Evolutionary conservation across 2,888 invertebrate genomes (phyloP), one percentile per base, ranked within the genome.

Genomic region (Diarsia mendica): DNA sequence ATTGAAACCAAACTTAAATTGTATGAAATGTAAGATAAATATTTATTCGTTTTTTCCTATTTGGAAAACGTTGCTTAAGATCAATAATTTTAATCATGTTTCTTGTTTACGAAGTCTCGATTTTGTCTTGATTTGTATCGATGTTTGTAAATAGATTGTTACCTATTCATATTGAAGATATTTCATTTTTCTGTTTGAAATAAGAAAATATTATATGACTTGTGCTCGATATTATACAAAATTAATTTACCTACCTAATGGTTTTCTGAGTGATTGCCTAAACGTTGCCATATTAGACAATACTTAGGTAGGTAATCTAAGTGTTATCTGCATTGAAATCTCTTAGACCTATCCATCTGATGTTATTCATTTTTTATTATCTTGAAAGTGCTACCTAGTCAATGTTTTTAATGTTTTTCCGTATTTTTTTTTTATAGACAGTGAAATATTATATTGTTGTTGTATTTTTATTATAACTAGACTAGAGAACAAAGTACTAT

Each of bases 311-410:
- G 6, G 53, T 20, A 60, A 49, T 49, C 48, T 79, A 64, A 79
- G 48, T 69, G 51, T 49, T 58, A 72, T 53, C 33, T 63, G 61
- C 65, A 69, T 68, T 63, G 69, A 67, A 79, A 81, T 84, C 69
- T 84, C 80, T 63, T 58, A 49, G 10, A 46, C 39, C 39, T 39
- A 15, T 28, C 58, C 58, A 51, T 28, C 67, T 23, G 28, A 58
- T 63, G 53, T 73, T 67, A 64, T 66, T 28, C 8, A 67, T 51
- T 71, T 71, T 48, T 28, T 61, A 79, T 61, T 48, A 1, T 79
- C 39, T 60, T 68, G n/a, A 39, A 71, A 51, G 28, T 70, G 28
- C 49, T 79, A 53, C 70, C 84, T 82, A 80, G 82, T 82, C 80
- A 75, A 72, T 39, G 44, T 13, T 73, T 72, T 48, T 2, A 51